These are phyloP conservation scores for Heliopora coerulea DNA, from an alignment of 92 coral and sea anemone species.

Conservation along the genomic window DNA sequence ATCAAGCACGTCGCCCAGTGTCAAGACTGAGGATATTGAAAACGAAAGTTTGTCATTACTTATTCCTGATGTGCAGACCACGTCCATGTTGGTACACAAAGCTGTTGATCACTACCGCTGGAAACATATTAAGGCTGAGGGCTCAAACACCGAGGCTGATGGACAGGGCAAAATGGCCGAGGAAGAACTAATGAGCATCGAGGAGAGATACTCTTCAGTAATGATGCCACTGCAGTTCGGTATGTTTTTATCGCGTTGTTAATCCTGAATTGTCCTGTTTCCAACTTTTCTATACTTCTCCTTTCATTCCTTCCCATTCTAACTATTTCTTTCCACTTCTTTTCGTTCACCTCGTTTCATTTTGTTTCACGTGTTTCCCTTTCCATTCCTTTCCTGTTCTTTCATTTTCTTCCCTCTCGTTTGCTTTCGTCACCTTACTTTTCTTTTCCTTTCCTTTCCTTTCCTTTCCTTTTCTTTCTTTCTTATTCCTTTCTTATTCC, in stretches of 20 bases:
- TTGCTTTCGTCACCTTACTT: background rate
- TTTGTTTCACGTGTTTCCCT: background rate
- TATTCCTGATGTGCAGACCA: conserved; percentile 93
- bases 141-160: conserved; percentile 40
- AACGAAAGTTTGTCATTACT: conserved; percentile 89
- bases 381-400: background rate
- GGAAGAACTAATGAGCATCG: conserved; percentile 59
- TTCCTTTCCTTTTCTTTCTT: background rate
- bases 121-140: conserved; percentile 50
- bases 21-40: conserved; percentile 64
- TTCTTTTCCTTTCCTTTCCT: background rate
- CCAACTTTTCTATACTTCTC: background rate
- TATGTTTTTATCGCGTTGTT: conserved; percentile 36
- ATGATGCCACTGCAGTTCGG: conserved; percentile 94
- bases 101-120: conserved; percentile 63
- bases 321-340: background rate
- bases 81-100: conserved; percentile 73
- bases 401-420: background rate
- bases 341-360: background rate
- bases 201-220: conserved; percentile 76
- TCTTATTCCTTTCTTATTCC: background rate
- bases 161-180: conserved; percentile 26
- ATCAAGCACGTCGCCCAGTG: conserved; percentile 23
- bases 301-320: background rate
- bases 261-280: background rate